A percentile compares a stretch with the other conserved stretches of the same genome.
phyloP scores from a whole-genome alignment of 2,797 vertebrate genomes.

The Halcyon badia region DNA sequence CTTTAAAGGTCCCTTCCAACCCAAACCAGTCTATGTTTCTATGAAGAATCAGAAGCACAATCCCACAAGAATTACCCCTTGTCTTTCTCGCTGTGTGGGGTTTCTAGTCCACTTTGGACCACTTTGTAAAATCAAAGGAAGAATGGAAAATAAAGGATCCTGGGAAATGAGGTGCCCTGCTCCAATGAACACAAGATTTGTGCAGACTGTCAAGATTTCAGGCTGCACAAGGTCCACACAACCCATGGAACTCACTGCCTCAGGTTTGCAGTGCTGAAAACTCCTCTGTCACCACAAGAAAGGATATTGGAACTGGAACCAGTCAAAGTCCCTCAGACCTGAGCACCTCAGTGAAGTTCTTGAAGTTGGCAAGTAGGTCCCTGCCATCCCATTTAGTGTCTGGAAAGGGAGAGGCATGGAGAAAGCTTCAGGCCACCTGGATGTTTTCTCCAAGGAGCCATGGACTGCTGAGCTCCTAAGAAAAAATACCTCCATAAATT shows the following conservation, averaged over 20 bases:
- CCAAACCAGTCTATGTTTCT: no score
- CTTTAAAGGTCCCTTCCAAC: no score
- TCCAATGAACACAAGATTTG: not conserved
- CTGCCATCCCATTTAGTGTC: not conserved
- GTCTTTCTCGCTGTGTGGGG: not conserved
- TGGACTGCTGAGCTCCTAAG: not conserved
- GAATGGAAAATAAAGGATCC: not conserved
- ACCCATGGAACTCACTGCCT: accelerated
- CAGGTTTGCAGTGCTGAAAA: not conserved
- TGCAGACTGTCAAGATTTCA: not conserved
- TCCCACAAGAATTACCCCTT: not conserved
- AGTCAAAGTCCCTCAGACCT: not conserved
- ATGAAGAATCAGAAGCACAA: not conserved
- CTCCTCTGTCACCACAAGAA: not conserved
- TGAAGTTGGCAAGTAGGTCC: not conserved
- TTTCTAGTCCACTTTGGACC: not conserved
- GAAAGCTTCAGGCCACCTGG: not conserved
- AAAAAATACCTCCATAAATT: not conserved
- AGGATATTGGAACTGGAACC: not conserved
- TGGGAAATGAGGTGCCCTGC: not conserved
- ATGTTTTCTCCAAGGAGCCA: not conserved
- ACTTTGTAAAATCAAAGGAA: not conserved
- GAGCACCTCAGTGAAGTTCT: not conserved
- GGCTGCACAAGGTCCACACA: not conserved
- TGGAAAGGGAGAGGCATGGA: not conserved